These are phyloP conservation scores for Platanista minor DNA, from an alignment of 2,113 vertebrate genomes.

Conservation along the genomic window DNA sequence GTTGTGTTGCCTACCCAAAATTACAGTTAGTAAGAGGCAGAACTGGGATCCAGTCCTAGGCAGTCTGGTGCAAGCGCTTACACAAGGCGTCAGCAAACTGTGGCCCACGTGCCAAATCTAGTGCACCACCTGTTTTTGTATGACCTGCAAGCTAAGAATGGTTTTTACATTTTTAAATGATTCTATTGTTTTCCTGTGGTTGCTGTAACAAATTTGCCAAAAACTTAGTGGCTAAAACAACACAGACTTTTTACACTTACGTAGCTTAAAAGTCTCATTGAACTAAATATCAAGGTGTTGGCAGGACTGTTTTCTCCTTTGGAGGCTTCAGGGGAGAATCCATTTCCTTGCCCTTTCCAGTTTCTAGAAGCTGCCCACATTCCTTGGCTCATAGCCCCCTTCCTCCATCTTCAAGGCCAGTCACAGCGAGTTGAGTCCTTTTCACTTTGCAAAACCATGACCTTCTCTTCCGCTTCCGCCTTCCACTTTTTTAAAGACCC, in stretches of 20 bases:
- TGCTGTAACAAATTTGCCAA: not conserved
- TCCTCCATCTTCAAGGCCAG: not conserved
- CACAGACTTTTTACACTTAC: not conserved
- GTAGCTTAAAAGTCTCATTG: not conserved
- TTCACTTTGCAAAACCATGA: not conserved
- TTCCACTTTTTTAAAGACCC: not conserved
- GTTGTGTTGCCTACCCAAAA: not conserved
- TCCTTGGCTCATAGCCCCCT: not conserved
- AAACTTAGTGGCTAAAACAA: not conserved
- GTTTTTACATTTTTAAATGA: not conserved
- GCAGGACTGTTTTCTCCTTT: not conserved
- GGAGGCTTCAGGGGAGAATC: not conserved
- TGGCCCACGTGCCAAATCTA: not conserved
- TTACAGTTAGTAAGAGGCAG: not conserved
- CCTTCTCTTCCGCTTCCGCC: not conserved
- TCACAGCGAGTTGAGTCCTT: not conserved
- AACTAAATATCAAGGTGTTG: not conserved
- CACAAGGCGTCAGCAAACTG: not conserved
- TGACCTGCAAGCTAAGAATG: not conserved
- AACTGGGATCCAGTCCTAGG: not conserved
- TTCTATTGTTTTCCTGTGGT: not conserved
- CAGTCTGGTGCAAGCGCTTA: not conserved
- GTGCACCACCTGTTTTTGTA: not conserved
- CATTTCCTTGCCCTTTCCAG: not conserved
- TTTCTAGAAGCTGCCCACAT: not conserved